Evolutionary conservation across 1,140 invertebrate genomes (phyloP).

Genomic region (Oreohelix idahoensis): DNA sequence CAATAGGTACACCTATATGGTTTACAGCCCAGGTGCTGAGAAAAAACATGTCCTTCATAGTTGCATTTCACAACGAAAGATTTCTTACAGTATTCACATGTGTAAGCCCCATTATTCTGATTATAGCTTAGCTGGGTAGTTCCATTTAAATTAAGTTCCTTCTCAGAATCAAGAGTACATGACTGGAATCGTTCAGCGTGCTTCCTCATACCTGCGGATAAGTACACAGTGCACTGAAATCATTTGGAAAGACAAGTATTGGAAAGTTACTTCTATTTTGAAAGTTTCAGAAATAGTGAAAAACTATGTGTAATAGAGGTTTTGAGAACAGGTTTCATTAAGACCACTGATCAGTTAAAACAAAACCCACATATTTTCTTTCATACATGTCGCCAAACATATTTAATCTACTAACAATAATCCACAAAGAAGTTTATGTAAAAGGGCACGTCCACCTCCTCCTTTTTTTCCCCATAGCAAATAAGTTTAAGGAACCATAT

Average conservation of each 20-base stretch:
- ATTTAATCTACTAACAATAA: too few species aligned
- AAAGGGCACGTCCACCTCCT: too few species aligned
- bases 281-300: too few species aligned
- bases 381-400: too few species aligned
- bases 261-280: neutral
- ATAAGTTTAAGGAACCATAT: too few species aligned
- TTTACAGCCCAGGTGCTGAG: conserved; percentile 17
- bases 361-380: too few species aligned
- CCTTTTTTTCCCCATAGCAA: too few species aligned
- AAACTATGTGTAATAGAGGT: too few species aligned
- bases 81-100: conserved; percentile 38
- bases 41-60: conserved; percentile 36
- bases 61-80: conserved; percentile 4
- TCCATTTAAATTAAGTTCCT: neutral
- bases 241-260: neutral
- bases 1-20: conserved; percentile 24
- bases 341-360: too few species aligned
- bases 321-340: too few species aligned
- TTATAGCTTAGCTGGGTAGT: conserved; percentile 5
- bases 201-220: conserved; percentile 7
- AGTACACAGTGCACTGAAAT: conserved; percentile 1
- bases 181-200: neutral
- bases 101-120: conserved; percentile 7
- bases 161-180: conserved; percentile 10
- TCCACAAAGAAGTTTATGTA: too few species aligned